Evolutionary conservation across 2,888 invertebrate genomes (phyloP), one percentile per base, ranked within the genome.

Genomic region (Onthophagus sagittarius): DNA sequence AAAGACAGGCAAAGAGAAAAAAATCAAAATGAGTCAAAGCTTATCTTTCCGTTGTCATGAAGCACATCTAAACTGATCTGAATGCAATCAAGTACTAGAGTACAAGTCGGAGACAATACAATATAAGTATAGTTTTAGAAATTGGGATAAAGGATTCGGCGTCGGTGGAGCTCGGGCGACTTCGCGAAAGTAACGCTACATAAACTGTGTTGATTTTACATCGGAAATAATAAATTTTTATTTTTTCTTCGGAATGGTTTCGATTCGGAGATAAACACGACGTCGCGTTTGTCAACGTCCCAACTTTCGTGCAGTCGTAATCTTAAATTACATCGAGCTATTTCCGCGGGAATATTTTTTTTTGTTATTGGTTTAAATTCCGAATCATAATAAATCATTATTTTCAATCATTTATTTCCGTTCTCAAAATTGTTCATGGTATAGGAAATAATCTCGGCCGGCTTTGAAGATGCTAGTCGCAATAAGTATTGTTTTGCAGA

Each of bases 151-250:
- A 80, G 77, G 80, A 77, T 78, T 76, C 78, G 75, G 75, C 23
- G 71, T 84, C 84, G 84, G 81, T 76, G 76, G 75, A 76, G 77
- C 81, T 80, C 84, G 84, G 81, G 82, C 79, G 79, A 79, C 77
- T 78, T 80, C 83, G 84, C 76, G 0, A 53, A 53, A 53, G 39
- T 53, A 11, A 53, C 11, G 39, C 39, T 53, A 23, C 23, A 23
- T 23, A 2, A 23, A 3, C 23, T 23, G 23, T 23, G 23, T 23
- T 23, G 23, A 23, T 23, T 23, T 23, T 23, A 23, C 3, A 23
- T 23, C 23, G 3, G 3, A 23, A 23, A 23, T 23, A 23, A 23
- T 23, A 2, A 23, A 2, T 23, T 23, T 23, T 23, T 3, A 23
- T 23, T 23, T 23, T 23, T 23, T 23, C 23, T 23, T 23, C 23